Conservation (phyloP, 2,888 invertebrate genomes). For the Nycteola revayana region DNA sequence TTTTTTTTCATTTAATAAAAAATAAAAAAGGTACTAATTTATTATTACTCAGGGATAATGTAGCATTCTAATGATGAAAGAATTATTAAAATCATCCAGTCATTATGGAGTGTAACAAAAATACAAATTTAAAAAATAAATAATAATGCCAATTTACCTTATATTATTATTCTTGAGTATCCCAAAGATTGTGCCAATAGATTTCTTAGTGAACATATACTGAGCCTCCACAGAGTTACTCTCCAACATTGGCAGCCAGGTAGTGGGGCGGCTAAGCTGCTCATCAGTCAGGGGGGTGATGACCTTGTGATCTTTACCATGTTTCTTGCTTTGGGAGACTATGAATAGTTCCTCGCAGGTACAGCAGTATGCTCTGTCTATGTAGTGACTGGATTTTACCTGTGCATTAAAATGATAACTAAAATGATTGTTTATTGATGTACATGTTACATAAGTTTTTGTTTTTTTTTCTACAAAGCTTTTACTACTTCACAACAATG, state of each 20-base stretch:
- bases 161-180: conserved; percentile 83
- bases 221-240: conserved; percentile 93
- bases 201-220: conserved; percentile 89
- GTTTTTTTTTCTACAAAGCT: too few species aligned
- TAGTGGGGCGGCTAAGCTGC: conserved; percentile 83
- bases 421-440: too few species aligned
- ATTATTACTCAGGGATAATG: too few species aligned
- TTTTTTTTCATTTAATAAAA: too few species aligned
- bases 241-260: conserved; percentile 85
- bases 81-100: too few species aligned
- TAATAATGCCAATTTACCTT: conserved; percentile 52
- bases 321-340: conserved; percentile 61
- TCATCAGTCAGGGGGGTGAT: conserved; percentile 78
- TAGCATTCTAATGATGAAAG: too few species aligned
- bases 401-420: conserved; percentile 31
- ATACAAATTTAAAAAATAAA: too few species aligned
- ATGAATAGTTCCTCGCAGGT: conserved; percentile 82
- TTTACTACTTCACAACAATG: too few species aligned
- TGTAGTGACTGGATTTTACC: conserved; percentile 64
- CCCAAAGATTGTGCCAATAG: conserved; percentile 84
- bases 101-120: too few species aligned
- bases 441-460: too few species aligned
- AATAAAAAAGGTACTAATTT: too few species aligned
- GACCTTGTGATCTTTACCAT: conserved; percentile 81
- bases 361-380: conserved; percentile 84